Base-by-base conservation (phyloP, 2,113 vertebrate genomes). In the Ageneiosus marmoratus region DNA sequence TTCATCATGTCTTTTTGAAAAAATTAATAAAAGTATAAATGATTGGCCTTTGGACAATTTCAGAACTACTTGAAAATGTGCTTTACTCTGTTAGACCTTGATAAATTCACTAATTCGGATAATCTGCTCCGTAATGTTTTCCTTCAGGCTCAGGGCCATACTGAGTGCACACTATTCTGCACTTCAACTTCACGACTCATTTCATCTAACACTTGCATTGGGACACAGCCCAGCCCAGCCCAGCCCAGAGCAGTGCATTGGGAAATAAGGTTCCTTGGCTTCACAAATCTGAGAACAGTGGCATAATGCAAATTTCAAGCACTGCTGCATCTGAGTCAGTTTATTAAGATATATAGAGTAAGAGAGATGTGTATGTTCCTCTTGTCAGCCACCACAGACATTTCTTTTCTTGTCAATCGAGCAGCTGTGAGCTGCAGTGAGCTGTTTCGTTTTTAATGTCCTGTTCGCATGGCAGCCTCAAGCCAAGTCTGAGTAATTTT, bases 401-500 rank as follows among this genome's bases (percentile, higher is more conserved):
- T 75, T 37, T 27, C 44, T 76, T 34, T 34, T 16, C 24, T 41
- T 41, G 37, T 41, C 37, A 41, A 5, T 41, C 37, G 37, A 63
- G 48, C 48, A 27, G 63, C 55, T 29, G 72, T n/a, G 80, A 82
- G 53, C 27, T 10, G 29, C 70, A 37, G 55, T 12, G 18, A 60
- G 55, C 69, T 10, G 27, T 32, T 63, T 50, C 3, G 5, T 60
- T 63, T 74, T 72, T 41, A 48, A 72, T 48, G 69, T 41, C n/a
- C 76, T 60, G 34, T 62, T 60, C 27, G n/a, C 46, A 10, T 29
- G 83, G 20, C 77, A 67, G 72, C 84, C 80, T 83, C 79, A 87
- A 90, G 89, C 88, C 89, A 87, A 90, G 87, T 89, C 92, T 86
- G 87, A 86, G 90, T 94, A 90, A 93, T 93, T 91, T 93, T 87